These are phyloP conservation scores for Hystrix brachyura DNA, from an alignment of 2,113 vertebrate genomes.

Conservation along the genomic window DNA sequence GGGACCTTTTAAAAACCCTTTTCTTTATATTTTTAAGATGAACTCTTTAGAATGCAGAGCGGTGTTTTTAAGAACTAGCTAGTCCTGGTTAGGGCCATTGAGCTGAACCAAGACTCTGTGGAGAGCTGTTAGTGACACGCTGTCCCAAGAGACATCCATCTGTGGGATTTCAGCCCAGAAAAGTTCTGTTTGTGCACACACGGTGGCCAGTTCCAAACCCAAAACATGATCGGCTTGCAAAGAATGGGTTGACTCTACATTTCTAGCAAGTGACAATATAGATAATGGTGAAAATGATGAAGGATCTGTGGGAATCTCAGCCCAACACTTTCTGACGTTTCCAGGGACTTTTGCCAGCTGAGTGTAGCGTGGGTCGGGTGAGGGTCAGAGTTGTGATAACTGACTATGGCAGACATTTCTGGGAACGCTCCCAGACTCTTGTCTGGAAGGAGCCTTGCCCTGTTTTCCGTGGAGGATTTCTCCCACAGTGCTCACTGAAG, in stretches of 20 bases:
- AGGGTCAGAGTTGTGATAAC: background rate
- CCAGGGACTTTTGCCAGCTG: background rate
- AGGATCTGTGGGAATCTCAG: background rate
- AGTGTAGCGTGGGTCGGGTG: background rate
- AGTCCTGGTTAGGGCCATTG: background rate
- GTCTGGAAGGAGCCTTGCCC: constrained; percentile 10
- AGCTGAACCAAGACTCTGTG: background rate
- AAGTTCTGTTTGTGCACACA: background rate
- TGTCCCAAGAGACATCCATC: background rate
- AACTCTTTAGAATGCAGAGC: background rate
- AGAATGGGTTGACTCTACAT: background rate
- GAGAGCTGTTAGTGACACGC: background rate
- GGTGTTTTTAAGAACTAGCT: background rate
- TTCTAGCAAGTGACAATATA: background rate
- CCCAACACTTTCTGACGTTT: background rate
- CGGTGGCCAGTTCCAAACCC: background rate
- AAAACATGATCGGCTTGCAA: background rate
- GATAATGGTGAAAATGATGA: background rate
- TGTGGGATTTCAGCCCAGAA: background rate
- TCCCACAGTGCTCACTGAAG: constrained; percentile 65
- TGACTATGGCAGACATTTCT: background rate
- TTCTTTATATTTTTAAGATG: background rate
- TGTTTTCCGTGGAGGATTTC: constrained; percentile 79
- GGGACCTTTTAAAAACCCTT: background rate
- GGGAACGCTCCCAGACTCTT: constrained; percentile 51